phyloP scores from a whole-genome alignment of 2,888 invertebrate species.

The Caenorhabditis virilis region DNA sequence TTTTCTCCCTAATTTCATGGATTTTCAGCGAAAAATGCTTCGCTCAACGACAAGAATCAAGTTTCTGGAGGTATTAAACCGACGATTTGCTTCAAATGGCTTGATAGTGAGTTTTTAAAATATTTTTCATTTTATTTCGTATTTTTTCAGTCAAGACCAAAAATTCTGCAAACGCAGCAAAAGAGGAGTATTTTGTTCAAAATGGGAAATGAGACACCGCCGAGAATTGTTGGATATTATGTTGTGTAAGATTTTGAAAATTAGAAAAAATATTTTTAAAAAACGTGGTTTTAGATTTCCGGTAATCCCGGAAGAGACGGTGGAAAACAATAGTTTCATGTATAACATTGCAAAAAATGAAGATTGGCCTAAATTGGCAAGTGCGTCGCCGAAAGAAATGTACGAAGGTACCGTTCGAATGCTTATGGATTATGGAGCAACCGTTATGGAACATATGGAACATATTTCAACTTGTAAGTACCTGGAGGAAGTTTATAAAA shows the following conservation, averaged over 20 bases:
- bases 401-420: slow-evolving; percentile 66
- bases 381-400: slow-evolving; percentile 63
- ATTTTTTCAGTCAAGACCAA: slow-evolving; percentile 7
- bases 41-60: slow-evolving; percentile 22
- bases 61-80: slow-evolving; percentile 6
- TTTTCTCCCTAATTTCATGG: too few species aligned
- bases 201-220: slow-evolving; percentile 61
- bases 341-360: slow-evolving; percentile 63
- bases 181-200: slow-evolving; percentile 56
- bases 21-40: slow-evolving; percentile 25
- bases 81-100: slow-evolving; percentile 13
- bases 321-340: slow-evolving; percentile 64
- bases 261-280: neutral
- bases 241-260: slow-evolving; percentile 47
- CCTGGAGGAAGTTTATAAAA: neutral
- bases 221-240: slow-evolving; percentile 59
- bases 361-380: slow-evolving; percentile 64
- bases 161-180: slow-evolving; percentile 31
- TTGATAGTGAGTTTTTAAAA: slow-evolving; percentile 17
- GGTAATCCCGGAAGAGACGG: slow-evolving; percentile 65
- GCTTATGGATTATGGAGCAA: slow-evolving; percentile 67
- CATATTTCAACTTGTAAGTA: slow-evolving; percentile 51
- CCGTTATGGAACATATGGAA: slow-evolving; percentile 62
- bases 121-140: slow-evolving; percentile 1
- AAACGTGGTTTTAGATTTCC: slow-evolving; percentile 51